Evolutionary conservation across 1,140 invertebrate genomes (phyloP).

Genomic region (Lutraria rhynchaena): DNA sequence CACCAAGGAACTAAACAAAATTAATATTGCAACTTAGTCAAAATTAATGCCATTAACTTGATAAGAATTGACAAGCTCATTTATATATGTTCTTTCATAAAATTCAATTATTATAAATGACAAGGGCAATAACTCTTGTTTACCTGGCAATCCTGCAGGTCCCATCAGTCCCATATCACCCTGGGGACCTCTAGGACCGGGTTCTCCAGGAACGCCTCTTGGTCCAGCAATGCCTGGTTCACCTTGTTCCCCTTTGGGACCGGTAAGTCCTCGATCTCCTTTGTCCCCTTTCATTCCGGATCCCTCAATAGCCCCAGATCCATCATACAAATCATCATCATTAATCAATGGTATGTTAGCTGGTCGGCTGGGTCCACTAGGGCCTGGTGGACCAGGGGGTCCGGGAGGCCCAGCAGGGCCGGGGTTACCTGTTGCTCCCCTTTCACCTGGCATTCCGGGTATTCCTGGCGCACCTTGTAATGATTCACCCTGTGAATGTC

Average conservation of each 20-base stretch:
- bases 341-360: neutral
- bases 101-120: no score
- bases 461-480: neutral
- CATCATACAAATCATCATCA: slow-evolving; percentile 26
- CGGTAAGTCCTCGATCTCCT: slow-evolving; percentile 10
- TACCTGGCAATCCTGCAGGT: slow-evolving; percentile 31
- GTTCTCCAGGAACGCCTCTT: slow-evolving; percentile 16
- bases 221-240: slow-evolving; percentile 1
- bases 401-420: slow-evolving; percentile 35
- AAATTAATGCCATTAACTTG: no score
- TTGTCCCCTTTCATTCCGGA: slow-evolving; percentile 23
- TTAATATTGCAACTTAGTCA: no score
- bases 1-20: no score
- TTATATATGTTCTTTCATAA: no score
- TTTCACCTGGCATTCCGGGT: neutral
- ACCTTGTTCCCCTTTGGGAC: slow-evolving; percentile 4
- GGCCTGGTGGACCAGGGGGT: slow-evolving; percentile 38
- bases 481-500: neutral
- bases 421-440: neutral
- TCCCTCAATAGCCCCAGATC: slow-evolving; percentile 29
- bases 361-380: neutral
- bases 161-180: slow-evolving; percentile 15
- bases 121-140: neutral
- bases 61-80: no score
- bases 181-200: slow-evolving; percentile 33